Evolutionary conservation across 2,888 invertebrate species (phyloP), one percentile per base, ranked within the genome.

Genomic region (Seira sanloemensis): DNA sequence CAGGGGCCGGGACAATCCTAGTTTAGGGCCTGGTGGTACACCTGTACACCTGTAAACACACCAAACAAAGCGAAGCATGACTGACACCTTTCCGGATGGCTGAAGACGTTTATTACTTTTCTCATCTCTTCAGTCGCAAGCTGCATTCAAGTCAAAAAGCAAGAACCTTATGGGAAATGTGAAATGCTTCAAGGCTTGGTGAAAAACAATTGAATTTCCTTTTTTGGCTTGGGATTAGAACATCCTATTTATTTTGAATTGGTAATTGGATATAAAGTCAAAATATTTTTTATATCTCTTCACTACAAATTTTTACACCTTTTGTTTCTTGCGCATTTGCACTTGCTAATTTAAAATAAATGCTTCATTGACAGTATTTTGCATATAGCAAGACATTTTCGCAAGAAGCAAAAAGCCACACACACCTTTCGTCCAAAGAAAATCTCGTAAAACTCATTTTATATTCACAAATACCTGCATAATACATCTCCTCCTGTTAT

Each of bases 21-120:
- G n/a, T n/a, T n/a, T n/a, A n/a, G n/a, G n/a, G n/a, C n/a, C n/a
- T n/a, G n/a, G n/a, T n/a, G n/a, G n/a, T n/a, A n/a, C n/a, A n/a
- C n/a, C n/a, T n/a, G n/a, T n/a, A n/a, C n/a, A n/a, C n/a, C n/a
- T n/a, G n/a, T n/a, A n/a, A n/a, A n/a, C n/a, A n/a, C n/a, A n/a
- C n/a, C n/a, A n/a, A n/a, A n/a, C n/a, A n/a, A n/a, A n/a, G 69
- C 69, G 7, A 37, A 69, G 24, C 62, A 54, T 62, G 23, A 69
- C 25, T 21, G 26, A 77, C 26, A 77, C 54, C 37, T 67, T 81
- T 75, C 75, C 76, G 81, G 68, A 58, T 71, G 81, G 71, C 7
- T 81, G 37, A 18, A 19, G 26, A 69, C 50, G 75, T 25, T 69
- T 81, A 81, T 76, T 81, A 65, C 46, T 46, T 81, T 75, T 75